phyloP scores from a whole-genome alignment of 2,113 vertebrate species.

The Vulpes vulpes region DNA sequence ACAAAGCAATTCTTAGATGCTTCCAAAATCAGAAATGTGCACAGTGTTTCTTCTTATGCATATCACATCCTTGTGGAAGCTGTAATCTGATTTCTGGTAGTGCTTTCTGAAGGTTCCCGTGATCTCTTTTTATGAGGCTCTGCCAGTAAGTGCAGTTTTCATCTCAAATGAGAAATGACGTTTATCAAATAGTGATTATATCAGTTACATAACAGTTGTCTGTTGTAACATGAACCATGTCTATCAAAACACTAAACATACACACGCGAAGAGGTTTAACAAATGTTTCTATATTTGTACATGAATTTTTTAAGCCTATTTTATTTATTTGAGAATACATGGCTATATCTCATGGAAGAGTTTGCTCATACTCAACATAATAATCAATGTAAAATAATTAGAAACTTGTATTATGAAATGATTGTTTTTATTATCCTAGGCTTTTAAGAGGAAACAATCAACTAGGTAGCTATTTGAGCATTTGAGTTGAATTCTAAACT shows the following conservation, averaged over 20 bases:
- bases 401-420: not conserved
- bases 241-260: not conserved
- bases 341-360: not conserved
- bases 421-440: conserved; percentile 26
- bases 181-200: conserved; percentile 42
- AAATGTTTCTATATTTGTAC: not conserved
- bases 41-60: not conserved
- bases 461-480: not conserved
- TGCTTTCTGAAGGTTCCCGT: not conserved
- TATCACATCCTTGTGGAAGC: not conserved
- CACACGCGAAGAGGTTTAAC: not conserved
- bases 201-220: conserved; percentile 17
- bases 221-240: not conserved
- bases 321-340: not conserved
- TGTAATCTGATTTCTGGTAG: conserved; percentile 18
- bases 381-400: not conserved
- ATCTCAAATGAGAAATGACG: conserved; percentile 39
- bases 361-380: not conserved
- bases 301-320: not conserved
- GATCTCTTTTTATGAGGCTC: not conserved
- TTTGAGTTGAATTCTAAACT: not conserved
- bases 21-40: not conserved
- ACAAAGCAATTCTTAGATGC: not conserved
- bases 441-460: not conserved
- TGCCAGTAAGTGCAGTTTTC: not conserved